phyloP scores from a whole-genome alignment of 2,113 vertebrate species.

The Lepus americanus region DNA sequence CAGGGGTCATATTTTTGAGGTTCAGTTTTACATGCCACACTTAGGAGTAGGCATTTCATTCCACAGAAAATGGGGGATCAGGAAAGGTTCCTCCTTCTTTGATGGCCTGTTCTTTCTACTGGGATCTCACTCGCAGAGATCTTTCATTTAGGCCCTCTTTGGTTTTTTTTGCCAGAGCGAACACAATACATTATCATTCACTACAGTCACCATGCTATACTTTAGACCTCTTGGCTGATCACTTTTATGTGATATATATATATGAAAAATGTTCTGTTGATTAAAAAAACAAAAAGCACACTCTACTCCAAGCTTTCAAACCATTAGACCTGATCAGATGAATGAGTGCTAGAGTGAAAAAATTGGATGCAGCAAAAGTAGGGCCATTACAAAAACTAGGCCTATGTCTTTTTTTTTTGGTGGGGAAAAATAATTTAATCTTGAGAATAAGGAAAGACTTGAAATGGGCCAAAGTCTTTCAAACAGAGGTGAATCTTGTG shows the following conservation, averaged over 20 bases:
- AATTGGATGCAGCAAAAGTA: neutral
- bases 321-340: neutral
- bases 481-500: conserved; percentile 4
- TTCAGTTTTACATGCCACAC: neutral
- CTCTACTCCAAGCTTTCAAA: neutral
- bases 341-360: neutral
- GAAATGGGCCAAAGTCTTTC: neutral
- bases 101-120: too few species aligned
- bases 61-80: neutral
- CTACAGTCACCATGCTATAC: neutral
- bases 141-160: too few species aligned
- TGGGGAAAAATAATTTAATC: neutral
- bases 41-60: neutral
- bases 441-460: conserved; percentile 11
- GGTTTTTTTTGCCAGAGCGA: too few species aligned
- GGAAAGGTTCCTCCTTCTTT: neutral
- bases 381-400: neutral
- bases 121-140: too few species aligned
- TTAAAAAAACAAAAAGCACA: neutral
- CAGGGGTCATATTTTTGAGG: neutral
- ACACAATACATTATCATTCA: neutral
- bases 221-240: neutral
- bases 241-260: neutral
- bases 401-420: neutral
- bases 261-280: neutral